phyloP scores from a whole-genome alignment of 2,113 vertebrate species.

The Procavia capensis region DNA sequence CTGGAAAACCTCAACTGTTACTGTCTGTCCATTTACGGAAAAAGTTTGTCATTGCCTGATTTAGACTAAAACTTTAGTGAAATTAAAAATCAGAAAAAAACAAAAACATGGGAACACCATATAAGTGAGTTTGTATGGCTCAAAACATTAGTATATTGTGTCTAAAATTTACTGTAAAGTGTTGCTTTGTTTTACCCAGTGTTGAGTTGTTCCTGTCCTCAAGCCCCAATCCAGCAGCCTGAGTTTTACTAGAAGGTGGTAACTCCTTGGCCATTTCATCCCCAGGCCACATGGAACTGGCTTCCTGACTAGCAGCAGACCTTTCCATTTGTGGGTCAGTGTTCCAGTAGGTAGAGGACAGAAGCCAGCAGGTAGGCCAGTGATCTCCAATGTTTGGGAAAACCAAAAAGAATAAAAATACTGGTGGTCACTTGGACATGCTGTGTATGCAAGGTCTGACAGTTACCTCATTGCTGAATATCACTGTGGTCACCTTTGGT shows the following conservation, averaged over 20 bases:
- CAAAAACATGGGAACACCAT: neutral
- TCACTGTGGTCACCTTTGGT: too few relatives aligned
- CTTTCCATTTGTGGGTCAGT: neutral
- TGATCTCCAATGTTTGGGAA: neutral
- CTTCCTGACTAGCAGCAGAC: neutral
- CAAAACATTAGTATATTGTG: neutral
- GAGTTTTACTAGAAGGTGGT: neutral
- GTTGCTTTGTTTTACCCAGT: neutral
- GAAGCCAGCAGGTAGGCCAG: neutral
- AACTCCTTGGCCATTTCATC: neutral
- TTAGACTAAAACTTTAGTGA: slow-evolving; percentile 9
- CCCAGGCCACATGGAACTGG: neutral
- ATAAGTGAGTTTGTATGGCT: neutral
- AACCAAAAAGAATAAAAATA: neutral
- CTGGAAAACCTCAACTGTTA: neutral
- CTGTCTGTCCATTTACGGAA: neutral
- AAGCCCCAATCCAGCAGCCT: neutral
- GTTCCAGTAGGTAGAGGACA: neutral
- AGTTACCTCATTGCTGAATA: too few relatives aligned
- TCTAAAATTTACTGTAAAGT: neutral
- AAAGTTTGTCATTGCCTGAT: neutral
- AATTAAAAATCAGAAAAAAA: neutral
- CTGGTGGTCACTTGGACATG: neutral
- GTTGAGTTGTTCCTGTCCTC: neutral
- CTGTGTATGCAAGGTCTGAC: too few relatives aligned